Evolutionary conservation across 2,888 invertebrate genomes (phyloP).

Genomic region (Andrena hattorfiana): DNA sequence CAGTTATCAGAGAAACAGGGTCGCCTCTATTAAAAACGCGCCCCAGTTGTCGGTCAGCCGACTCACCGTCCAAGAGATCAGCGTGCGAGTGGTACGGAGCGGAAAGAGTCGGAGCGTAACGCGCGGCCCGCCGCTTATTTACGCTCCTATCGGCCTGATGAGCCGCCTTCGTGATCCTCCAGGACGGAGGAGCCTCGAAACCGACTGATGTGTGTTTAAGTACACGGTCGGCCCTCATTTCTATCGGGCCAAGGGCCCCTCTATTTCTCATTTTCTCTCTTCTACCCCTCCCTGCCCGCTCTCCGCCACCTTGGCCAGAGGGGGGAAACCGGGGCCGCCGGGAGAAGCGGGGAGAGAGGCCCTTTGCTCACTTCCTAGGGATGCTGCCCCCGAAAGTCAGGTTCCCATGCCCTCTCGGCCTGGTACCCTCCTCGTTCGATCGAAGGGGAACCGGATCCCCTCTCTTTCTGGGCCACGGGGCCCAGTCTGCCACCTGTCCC

Average conservation of each 20-base stretch:
- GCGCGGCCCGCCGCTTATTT: conserved; percentile 62
- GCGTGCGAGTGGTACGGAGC: background rate
- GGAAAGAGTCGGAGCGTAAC: conserved; percentile 5
- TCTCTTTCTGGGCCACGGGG: conserved; percentile 64
- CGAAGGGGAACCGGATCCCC: conserved; percentile 44
- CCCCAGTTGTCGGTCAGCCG: no score
- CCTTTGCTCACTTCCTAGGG: conserved; percentile 82
- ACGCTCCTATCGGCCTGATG: conserved; percentile 73
- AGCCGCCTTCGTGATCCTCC: conserved; percentile 21
- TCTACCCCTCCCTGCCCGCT: conserved; percentile 4
- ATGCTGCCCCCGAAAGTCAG: conserved; percentile 85
- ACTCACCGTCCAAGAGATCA: background rate
- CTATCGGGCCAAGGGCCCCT: conserved; percentile 61
- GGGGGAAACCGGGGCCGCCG: conserved; percentile 17
- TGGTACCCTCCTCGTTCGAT: conserved; percentile 51
- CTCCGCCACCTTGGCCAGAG: conserved; percentile 3
- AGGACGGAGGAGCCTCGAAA: conserved; percentile 42
- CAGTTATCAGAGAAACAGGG: no score
- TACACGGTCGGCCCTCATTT: conserved; percentile 50
- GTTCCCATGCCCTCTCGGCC: conserved; percentile 83
- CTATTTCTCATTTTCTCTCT: conserved; percentile 72
- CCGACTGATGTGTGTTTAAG: conserved; percentile 59
- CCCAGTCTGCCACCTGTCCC: conserved; percentile 84
- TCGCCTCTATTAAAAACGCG: no score
- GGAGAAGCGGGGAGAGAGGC: conserved; percentile 28